Base-by-base conservation (phyloP, 1,140 invertebrate species). In the Aleiodes sp. region DNA sequence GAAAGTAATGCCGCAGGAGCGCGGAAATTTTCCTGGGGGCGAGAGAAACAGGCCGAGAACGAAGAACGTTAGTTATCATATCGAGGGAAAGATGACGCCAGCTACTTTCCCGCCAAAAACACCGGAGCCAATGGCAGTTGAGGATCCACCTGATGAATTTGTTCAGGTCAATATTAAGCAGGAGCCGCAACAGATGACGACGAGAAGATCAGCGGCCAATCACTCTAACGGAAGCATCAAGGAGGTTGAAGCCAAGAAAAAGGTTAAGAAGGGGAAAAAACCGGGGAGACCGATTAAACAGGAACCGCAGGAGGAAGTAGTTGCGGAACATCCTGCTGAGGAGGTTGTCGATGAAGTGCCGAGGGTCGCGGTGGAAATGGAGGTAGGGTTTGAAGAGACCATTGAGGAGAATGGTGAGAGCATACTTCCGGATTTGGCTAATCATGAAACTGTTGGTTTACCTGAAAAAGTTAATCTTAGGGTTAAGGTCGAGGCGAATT, bases 41-140 rank as follows among this genome's bases (percentile, higher is more conserved):
- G 88, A 88, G 67, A 78, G 89, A 61, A 88, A 89, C 60, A 78
- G 89, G 57, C 89, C 89, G 7, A 78, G 89, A 39, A 91, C 89
- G 0, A 90, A 90, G 75, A 90, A 91, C 65, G 90, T 91, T 0
- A 89, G 87, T 72, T 90, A 90, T 77, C 89, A 90, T 65, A 82
- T 90, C n/a, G 85, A 87, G 75, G 88, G 86, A 60, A 79, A 87
- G 75, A 64, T 86, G 4, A 60, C 83, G 63, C 70, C 87, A 37
- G 80, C 89, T 14, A 31, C 28, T 59, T 59, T 59, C 21, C 46
- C 28, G 68, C 75, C 86, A 3, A 77, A 83, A n/a, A 76, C 82
- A 10, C 78, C 77, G 19, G 81, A 84, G 2, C n/a, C 21, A 10
- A 26, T 43, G 0, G 70, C 66, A 24, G 64, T 10, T 4, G 2